Percentiles rank a stretch among this genome's conserved stretches.
These are phyloP conservation scores for Pelecanus crispus DNA, from an alignment of 2,113 vertebrate species.

Conservation along the genomic window DNA sequence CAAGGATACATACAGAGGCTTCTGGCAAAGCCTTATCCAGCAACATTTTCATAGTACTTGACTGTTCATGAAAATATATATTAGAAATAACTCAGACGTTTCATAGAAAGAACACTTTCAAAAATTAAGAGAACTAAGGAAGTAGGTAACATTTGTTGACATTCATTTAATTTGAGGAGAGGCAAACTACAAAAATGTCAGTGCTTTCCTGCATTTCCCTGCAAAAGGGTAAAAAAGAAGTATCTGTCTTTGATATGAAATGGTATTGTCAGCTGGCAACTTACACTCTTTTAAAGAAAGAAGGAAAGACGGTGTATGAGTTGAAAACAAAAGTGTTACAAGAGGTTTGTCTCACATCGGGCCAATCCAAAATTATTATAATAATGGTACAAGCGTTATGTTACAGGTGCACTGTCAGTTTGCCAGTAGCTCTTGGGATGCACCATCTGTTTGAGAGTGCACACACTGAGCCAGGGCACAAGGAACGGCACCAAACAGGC, in stretches of 20 bases:
- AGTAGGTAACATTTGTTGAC: not conserved
- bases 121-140: not conserved
- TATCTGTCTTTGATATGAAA: not conserved
- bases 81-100: not conserved
- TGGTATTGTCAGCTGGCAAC: not conserved
- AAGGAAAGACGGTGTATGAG: not conserved
- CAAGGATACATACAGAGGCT: not conserved
- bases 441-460: not conserved
- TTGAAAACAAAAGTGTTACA: not conserved
- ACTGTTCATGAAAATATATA: not conserved
- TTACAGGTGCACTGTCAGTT: not conserved
- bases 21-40: not conserved
- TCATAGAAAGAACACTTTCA: not conserved
- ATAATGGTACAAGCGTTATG: no score
- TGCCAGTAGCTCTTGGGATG: not conserved
- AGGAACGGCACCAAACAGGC: not conserved
- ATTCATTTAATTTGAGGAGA: not conserved
- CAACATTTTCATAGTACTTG: not conserved
- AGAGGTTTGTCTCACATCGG: not conserved
- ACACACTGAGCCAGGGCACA: not conserved
- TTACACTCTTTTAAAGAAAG: not conserved
- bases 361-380: not conserved
- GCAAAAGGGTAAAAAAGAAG: not conserved
- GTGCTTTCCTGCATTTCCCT: not conserved
- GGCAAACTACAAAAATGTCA: not conserved